phyloP scores from a whole-genome alignment of 1,140 invertebrate genomes.

The Luehdorfia chinensis region DNA sequence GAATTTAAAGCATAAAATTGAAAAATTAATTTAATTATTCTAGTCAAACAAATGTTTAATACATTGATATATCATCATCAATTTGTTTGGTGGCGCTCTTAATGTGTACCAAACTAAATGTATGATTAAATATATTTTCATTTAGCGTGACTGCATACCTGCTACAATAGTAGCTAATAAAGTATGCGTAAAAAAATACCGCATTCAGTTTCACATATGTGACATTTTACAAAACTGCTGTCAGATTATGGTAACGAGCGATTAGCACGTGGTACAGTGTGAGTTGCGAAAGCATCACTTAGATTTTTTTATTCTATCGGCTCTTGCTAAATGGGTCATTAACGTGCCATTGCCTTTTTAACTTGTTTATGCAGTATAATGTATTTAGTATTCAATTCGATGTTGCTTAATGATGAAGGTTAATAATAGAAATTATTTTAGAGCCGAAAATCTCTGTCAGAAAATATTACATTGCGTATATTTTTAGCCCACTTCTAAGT shows the following conservation, averaged over 20 bases:
- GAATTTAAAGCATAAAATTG: too few relatives aligned
- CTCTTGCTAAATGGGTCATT: neutral
- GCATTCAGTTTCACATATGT: neutral
- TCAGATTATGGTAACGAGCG: neutral
- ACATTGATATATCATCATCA: too few relatives aligned
- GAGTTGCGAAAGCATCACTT: neutral
- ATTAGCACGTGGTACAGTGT: neutral
- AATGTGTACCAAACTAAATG: too few relatives aligned
- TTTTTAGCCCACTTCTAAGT: too few relatives aligned
- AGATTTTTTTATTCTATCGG: neutral
- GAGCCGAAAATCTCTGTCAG: too few relatives aligned
- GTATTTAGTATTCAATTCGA: neutral
- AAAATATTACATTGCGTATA: too few relatives aligned
- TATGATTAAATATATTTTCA: too few relatives aligned
- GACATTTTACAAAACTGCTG: constrained; percentile 5
- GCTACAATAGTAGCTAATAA: too few relatives aligned
- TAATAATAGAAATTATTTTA: neutral
- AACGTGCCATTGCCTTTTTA: neutral
- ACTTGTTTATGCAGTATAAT: neutral
- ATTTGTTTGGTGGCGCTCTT: too few relatives aligned
- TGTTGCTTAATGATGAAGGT: constrained; percentile 1
- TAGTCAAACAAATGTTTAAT: too few relatives aligned
- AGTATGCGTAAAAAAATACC: neutral
- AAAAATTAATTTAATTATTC: too few relatives aligned
- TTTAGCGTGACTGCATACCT: too few relatives aligned